Evolutionary conservation across 2,113 vertebrate species (phyloP).

Genomic region (Candoia aspera): DNA sequence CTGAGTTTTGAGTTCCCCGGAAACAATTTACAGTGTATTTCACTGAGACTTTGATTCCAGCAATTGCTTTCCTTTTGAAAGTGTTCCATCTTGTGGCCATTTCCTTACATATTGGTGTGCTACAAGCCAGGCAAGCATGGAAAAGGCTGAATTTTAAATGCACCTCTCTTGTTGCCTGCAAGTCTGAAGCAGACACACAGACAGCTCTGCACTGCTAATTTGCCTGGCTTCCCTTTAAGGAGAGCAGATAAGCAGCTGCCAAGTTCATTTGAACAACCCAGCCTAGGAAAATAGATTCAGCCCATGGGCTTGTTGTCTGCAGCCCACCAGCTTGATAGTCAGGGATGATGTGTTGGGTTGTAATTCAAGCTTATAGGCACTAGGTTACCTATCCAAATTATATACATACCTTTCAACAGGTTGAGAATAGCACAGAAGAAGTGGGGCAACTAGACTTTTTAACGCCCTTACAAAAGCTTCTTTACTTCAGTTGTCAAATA

Average conservation of each 20-base stretch:
- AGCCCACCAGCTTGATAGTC: neutral
- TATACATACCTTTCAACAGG: neutral
- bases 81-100: constrained; percentile 1
- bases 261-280: neutral
- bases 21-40: neutral
- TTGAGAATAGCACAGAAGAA: neutral
- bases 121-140: neutral
- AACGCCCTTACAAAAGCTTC: neutral
- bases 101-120: neutral
- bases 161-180: neutral
- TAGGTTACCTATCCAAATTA: neutral
- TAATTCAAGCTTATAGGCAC: neutral
- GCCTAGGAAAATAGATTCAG: neutral
- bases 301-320: neutral
- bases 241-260: neutral
- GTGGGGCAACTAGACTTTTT: neutral
- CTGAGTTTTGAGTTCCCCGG: neutral
- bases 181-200: neutral
- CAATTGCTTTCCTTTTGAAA: neutral
- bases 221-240: neutral
- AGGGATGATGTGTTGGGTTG: neutral
- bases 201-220: neutral
- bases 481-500: neutral
- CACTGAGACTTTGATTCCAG: neutral
- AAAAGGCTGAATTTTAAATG: neutral